Evolutionary conservation across 2,888 invertebrate genomes (phyloP).

Genomic region (Gastracanthus pulcherrimus): DNA sequence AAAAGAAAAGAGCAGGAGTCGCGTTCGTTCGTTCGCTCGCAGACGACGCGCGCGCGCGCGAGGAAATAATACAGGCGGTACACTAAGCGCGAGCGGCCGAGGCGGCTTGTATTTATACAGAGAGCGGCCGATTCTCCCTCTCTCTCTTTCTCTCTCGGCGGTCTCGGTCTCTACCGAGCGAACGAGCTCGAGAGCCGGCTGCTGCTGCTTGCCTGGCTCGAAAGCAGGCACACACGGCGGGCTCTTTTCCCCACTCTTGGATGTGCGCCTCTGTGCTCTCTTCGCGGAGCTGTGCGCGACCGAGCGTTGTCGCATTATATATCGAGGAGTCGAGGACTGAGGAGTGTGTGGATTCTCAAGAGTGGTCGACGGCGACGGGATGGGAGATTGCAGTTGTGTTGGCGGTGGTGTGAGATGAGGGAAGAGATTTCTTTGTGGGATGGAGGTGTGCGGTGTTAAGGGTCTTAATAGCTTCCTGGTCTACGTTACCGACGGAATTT

Average conservation of each 20-base stretch:
- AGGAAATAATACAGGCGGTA: constrained; percentile 37
- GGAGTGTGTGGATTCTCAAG: not conserved
- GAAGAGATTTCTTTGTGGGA: too few relatives aligned
- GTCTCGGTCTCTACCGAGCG: not conserved
- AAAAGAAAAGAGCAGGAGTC: not conserved
- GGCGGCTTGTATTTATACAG: constrained; percentile 74
- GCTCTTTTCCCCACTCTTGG: constrained; percentile 40
- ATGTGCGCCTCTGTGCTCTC: too few relatives aligned
- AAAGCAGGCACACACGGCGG: constrained; percentile 29
- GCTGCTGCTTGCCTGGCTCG: not conserved
- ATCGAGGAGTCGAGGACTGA: not conserved
- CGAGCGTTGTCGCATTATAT: too few relatives aligned
- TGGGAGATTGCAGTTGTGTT: too few relatives aligned
- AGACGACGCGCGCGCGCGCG: constrained; percentile 33
- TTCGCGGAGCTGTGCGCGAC: too few relatives aligned
- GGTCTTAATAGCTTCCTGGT: too few relatives aligned
- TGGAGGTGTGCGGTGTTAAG: too few relatives aligned
- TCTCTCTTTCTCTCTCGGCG: constrained; percentile 57
- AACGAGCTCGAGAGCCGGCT: not conserved
- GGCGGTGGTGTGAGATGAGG: too few relatives aligned
- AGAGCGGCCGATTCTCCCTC: constrained; percentile 60
- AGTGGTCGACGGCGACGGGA: not conserved
- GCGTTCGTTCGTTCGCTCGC: not conserved
- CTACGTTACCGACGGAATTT: too few relatives aligned
- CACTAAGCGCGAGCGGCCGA: constrained; percentile 72